These are phyloP conservation scores for Alethe castanea DNA, from an alignment of 2,113 vertebrate species.

Conservation along the genomic window DNA sequence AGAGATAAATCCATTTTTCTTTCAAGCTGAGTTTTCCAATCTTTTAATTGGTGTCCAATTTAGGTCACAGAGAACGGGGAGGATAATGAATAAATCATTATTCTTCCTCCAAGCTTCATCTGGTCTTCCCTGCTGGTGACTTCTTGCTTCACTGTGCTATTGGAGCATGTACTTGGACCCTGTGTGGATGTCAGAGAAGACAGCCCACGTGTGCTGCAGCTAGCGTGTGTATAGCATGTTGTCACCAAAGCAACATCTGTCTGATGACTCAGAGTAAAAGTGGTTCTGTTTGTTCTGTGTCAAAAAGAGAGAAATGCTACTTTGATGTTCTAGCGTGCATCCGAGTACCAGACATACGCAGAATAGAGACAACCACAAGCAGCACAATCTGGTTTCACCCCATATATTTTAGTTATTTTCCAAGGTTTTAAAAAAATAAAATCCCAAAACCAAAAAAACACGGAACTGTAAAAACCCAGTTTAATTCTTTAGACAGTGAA, in stretches of 20 bases:
- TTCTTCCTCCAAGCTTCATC: not conserved
- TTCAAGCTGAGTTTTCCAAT: not conserved
- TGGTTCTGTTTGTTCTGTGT: constrained; percentile 23
- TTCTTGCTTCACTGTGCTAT: not conserved
- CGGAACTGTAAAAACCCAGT: not conserved
- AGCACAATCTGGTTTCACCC: not conserved
- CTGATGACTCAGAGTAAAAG: constrained; percentile 32
- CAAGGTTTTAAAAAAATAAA: not conserved
- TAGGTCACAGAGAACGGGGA: not conserved
- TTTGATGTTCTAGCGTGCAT: constrained; percentile 24
- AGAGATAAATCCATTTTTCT: not conserved
- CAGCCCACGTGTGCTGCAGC: not conserved
- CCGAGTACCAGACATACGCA: not conserved
- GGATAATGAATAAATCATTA: not conserved
- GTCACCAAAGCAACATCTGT: constrained; percentile 54
- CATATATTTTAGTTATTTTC: not conserved
- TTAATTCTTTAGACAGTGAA: not conserved
- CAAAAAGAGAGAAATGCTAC: not conserved
- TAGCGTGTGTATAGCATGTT: not conserved
- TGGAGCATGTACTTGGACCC: not conserved
- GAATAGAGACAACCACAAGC: not conserved
- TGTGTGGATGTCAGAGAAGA: not conserved
- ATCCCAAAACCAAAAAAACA: not conserved
- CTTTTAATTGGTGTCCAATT: not conserved
- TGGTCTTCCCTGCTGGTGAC: not conserved